phyloP scores from a whole-genome alignment of 2,113 vertebrate genomes.

The Carollia perspicillata region DNA sequence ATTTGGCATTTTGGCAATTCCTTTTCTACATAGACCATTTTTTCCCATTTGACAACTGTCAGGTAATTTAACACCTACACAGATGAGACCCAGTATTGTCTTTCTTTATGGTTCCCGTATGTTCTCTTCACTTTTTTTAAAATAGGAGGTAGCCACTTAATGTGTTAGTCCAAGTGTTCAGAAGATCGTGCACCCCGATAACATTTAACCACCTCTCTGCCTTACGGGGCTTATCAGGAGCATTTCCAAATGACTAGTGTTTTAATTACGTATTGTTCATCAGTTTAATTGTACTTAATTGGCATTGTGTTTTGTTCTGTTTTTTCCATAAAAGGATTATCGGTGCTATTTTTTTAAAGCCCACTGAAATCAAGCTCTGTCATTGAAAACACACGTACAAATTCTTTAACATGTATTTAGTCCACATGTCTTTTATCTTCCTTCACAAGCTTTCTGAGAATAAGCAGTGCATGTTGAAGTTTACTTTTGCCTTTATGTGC shows the following conservation, averaged over 20 bases:
- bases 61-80: background rate
- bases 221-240: background rate
- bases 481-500: constrained; percentile 86
- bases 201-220: background rate
- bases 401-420: constrained; percentile 81
- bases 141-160: background rate
- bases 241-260: constrained; percentile 51
- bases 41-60: background rate
- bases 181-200: background rate
- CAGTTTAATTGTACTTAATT: constrained; percentile 81
- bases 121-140: background rate
- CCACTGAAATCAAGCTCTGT: constrained; percentile 75
- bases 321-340: constrained; percentile 69
- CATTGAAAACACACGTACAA: constrained; percentile 83
- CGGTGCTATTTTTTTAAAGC: constrained; percentile 1
- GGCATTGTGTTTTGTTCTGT: constrained; percentile 75
- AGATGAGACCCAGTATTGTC: background rate
- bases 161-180: background rate
- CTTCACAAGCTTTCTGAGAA: constrained; percentile 80
- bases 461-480: constrained; percentile 82
- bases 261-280: constrained; percentile 75
- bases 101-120: background rate
- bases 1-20: background rate
- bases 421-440: constrained; percentile 82
- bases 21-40: background rate